These are phyloP conservation scores for Allobates femoralis DNA, from an alignment of 2,797 vertebrate genomes.

Conservation along the genomic window DNA sequence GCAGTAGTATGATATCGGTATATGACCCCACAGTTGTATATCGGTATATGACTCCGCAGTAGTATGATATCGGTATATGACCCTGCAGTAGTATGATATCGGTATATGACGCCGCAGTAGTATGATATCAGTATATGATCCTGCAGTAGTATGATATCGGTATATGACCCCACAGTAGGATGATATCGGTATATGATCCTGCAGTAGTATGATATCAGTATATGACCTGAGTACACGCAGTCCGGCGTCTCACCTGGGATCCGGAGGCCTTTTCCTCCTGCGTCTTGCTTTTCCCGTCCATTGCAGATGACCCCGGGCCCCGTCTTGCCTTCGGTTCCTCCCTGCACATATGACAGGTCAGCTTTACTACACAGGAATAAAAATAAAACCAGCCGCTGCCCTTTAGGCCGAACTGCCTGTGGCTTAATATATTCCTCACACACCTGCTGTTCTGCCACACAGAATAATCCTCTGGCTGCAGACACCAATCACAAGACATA, in stretches of 20 bases:
- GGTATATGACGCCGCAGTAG: too few species aligned
- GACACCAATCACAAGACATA: conserved; percentile 61
- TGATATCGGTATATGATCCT: too few species aligned
- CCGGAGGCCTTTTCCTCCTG: conserved; percentile 68
- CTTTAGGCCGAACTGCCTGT: conserved; percentile 52
- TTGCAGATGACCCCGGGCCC: conserved; percentile 30
- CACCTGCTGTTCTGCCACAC: conserved; percentile 69
- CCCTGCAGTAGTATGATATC: too few species aligned
- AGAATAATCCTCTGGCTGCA: conserved; percentile 58
- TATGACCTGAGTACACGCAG: not conserved
- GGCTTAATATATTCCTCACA: conserved; percentile 64
- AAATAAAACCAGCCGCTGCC: conserved; percentile 57
- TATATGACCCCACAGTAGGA: too few species aligned
- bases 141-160: too few species aligned
- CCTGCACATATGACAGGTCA: conserved; percentile 27
- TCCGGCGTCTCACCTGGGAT: conserved; percentile 69
- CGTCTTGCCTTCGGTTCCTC: conserved; percentile 4
- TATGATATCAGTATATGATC: too few species aligned
- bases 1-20: too few species aligned
- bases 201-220: not conserved
- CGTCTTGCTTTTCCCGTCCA: conserved; percentile 22
- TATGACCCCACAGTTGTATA: too few species aligned
- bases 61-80: too few species aligned
- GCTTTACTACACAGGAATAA: conserved; percentile 43
- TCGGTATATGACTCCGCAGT: too few species aligned